These are phyloP conservation scores for Eonycteris spelaea DNA, from an alignment of 2,113 vertebrate genomes.

Conservation along the genomic window DNA sequence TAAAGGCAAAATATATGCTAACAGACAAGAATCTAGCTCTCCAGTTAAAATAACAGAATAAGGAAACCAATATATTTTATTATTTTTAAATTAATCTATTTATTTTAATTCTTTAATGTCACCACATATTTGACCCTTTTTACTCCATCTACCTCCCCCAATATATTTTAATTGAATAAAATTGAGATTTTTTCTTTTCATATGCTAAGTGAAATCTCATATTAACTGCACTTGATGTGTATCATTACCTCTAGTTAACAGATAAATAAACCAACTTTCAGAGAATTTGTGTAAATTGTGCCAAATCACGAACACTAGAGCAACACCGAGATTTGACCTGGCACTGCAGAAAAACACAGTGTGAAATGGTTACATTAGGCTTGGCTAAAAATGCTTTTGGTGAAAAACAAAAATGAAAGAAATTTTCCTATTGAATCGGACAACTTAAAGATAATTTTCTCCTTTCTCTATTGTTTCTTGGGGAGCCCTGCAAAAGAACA, in stretches of 20 bases:
- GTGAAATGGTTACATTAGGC: not conserved
- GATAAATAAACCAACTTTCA: not conserved
- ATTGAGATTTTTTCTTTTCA: not conserved
- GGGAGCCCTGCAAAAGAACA: not conserved
- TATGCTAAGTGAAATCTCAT: not conserved
- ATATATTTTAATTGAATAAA: not conserved
- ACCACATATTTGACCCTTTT: too few species aligned
- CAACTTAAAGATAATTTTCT: not conserved
- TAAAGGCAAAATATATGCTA: not conserved
- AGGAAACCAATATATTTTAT: not conserved
- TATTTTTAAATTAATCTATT: too few species aligned
- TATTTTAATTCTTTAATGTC: too few species aligned
- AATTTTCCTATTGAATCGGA: not conserved
- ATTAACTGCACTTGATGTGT: not conserved
- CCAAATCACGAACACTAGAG: not conserved
- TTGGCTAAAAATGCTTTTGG: not conserved
- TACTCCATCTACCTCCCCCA: too few species aligned
- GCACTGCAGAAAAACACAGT: not conserved
- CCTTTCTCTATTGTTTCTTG: not conserved
- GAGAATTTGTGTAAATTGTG: not conserved
- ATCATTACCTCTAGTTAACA: not conserved
- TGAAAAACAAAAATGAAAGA: not conserved
- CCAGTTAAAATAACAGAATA: not conserved
- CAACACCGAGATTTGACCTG: not conserved
- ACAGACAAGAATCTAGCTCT: not conserved